Evolutionary conservation across 2,888 invertebrate species (phyloP).

Genomic region (Scaptomyza tumidula): DNA sequence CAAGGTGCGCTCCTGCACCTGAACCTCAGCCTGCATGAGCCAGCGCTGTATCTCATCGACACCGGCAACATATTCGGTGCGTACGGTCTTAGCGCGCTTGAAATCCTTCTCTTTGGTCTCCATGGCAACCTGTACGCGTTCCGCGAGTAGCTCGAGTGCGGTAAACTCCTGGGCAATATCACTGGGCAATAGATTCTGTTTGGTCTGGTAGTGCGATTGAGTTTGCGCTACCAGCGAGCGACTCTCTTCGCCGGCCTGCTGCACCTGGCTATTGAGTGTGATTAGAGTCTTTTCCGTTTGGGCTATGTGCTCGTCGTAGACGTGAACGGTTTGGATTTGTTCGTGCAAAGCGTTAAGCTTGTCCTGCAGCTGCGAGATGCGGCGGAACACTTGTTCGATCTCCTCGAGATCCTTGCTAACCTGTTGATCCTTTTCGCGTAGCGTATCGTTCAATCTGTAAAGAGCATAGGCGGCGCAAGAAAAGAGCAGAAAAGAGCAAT

Average conservation of each 20-base stretch:
- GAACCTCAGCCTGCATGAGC: constrained; percentile 93
- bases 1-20: constrained; percentile 91
- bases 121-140: constrained; percentile 91
- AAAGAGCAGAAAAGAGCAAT: constrained; percentile 15
- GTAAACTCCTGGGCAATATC: constrained; percentile 93
- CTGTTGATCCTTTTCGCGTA: constrained; percentile 91
- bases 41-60: constrained; percentile 93
- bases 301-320: constrained; percentile 90
- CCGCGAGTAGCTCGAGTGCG: constrained; percentile 91
- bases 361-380: constrained; percentile 89
- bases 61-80: constrained; percentile 91
- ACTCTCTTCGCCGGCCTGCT: constrained; percentile 86
- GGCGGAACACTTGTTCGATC: constrained; percentile 90
- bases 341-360: constrained; percentile 88
- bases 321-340: constrained; percentile 90
- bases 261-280: constrained; percentile 86
- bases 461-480: constrained; percentile 8
- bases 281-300: constrained; percentile 87
- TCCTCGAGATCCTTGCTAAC: constrained; percentile 90
- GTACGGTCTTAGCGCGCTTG: constrained; percentile 92
- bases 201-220: constrained; percentile 87
- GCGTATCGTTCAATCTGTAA: constrained; percentile 91
- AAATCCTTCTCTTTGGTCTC: constrained; percentile 95
- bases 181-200: constrained; percentile 88
- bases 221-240: constrained; percentile 87